Evolutionary conservation across 1,140 invertebrate species (phyloP).

Genomic region (Papilio machaon): DNA sequence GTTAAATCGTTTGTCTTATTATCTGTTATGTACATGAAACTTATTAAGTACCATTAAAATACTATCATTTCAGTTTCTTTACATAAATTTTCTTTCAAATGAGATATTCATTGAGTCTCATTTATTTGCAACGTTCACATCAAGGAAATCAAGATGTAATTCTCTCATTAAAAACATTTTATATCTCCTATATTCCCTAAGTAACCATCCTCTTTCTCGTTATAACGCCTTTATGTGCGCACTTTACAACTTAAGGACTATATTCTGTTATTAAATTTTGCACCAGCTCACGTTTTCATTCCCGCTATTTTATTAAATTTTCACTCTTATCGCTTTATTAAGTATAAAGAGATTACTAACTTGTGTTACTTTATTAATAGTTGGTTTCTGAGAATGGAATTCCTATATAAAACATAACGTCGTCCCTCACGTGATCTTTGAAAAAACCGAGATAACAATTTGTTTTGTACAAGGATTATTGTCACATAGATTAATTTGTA

Average conservation of each 20-base stretch:
- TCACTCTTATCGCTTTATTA: slow-evolving; percentile 5
- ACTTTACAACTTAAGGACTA: slow-evolving; percentile 12
- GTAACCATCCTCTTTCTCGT: neutral
- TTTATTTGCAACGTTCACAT: too few relatives aligned
- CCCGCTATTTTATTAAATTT: slow-evolving; percentile 1
- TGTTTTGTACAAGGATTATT: too few relatives aligned
- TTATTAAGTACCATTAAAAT: too few relatives aligned
- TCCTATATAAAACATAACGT: too few relatives aligned
- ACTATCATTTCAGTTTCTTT: too few relatives aligned
- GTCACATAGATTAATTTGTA: too few relatives aligned
- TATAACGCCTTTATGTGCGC: slow-evolving; percentile 16
- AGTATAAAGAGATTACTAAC: neutral
- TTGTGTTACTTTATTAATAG: neutral
- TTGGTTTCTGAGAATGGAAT: neutral
- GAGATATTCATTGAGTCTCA: too few relatives aligned
- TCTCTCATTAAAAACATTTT: neutral
- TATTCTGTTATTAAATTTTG: slow-evolving; percentile 15
- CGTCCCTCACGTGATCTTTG: too few relatives aligned
- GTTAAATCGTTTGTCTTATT: neutral
- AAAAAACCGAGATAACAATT: too few relatives aligned
- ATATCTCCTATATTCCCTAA: neutral
- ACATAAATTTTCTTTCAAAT: neutral
- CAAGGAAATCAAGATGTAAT: neutral
- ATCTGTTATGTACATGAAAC: neutral
- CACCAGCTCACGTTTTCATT: neutral